Conservation (phyloP, 2,113 vertebrate genomes). For the Oncorhynchus nerka region DNA sequence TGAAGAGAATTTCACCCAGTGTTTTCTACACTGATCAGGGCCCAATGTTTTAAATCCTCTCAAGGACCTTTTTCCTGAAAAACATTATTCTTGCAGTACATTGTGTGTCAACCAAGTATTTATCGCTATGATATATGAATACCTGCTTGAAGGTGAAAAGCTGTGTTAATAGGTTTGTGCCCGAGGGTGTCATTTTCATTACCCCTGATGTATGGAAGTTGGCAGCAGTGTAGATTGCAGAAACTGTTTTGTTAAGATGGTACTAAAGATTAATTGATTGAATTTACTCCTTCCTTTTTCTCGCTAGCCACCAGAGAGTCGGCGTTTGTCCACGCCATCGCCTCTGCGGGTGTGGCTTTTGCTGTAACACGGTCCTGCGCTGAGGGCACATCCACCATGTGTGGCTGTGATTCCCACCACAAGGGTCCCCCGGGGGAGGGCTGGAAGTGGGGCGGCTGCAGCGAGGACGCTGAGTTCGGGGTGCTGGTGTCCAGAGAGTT, state of each 20-base stretch:
- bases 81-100: too few relatives aligned
- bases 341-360: constrained; percentile 91
- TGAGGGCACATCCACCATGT: constrained; percentile 89
- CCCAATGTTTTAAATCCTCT: too few relatives aligned
- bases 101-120: constrained; percentile 5
- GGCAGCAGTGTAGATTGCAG: constrained; percentile 30
- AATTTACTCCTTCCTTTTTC: constrained; percentile 25
- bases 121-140: constrained; percentile 9
- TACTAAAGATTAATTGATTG: constrained; percentile 35
- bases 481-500: constrained; percentile 97
- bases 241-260: constrained; percentile 16
- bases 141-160: constrained; percentile 39
- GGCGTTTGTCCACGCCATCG: constrained; percentile 94
- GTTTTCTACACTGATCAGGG: not conserved
- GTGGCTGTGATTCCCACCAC: constrained; percentile 89
- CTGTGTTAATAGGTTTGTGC: constrained; percentile 50
- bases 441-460: constrained; percentile 99
- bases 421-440: constrained; percentile 90
- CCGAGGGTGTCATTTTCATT: constrained; percentile 42
- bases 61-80: not conserved
- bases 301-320: constrained; percentile 91
- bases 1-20: not conserved
- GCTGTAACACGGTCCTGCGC: constrained; percentile 92
- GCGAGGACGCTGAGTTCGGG: constrained; percentile 93
- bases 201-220: constrained; percentile 41